Base-by-base conservation (phyloP, 2,797 vertebrate species). In the Gobionotothen gibberifrons region DNA sequence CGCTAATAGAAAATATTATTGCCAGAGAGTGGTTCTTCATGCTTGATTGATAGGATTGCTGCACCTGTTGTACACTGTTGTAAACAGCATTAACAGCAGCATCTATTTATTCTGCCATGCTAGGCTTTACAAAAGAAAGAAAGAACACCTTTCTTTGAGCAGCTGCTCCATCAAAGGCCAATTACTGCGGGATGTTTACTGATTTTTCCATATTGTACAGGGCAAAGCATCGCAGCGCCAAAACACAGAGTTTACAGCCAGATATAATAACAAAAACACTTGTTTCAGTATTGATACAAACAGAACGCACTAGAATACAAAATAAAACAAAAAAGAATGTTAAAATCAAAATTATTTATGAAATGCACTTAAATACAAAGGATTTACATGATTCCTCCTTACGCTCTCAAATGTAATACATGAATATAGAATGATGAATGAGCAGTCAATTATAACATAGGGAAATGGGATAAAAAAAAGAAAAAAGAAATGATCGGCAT, bases 401-500 rank as follows among this genome's bases (percentile, higher is more conserved):
- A 54, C 1, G 22, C 57, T 56, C 51, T 86, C 54, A 79, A 77
- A 85, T 47, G 67, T 61, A 36, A 82, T 85, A 77, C 57, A 84
- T 66, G 64, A 86, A 76, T 51, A 84, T 51, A 84, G 60, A 84
- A 84, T 78, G 62, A 85, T 67, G 74, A 81, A 86, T 75, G 51
- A 86, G 78, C 76, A 81, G 47, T 85, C 57, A 74, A 75, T 87
- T 72, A 89, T 70, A 85, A 87, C 54, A 80, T 47, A 88, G 43
- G 12, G 83, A 21, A 19, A 19, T 9, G 17, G 16, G 53, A 56
- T 69, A 51, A 77, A 52, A 65, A 67, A 71, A 49, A 74, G 15
- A 69, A 29, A 70, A 72, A 80, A 78, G 46, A 81, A 72, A 68
- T 47, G 21, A 64, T 60, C 59, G 60, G 62, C 62, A 74, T 26